A percentile compares a stretch with the other conserved stretches of the same genome.
Conservation (phyloP, 2,888 invertebrate species). For the Exephanes ischioxanthus region DNA sequence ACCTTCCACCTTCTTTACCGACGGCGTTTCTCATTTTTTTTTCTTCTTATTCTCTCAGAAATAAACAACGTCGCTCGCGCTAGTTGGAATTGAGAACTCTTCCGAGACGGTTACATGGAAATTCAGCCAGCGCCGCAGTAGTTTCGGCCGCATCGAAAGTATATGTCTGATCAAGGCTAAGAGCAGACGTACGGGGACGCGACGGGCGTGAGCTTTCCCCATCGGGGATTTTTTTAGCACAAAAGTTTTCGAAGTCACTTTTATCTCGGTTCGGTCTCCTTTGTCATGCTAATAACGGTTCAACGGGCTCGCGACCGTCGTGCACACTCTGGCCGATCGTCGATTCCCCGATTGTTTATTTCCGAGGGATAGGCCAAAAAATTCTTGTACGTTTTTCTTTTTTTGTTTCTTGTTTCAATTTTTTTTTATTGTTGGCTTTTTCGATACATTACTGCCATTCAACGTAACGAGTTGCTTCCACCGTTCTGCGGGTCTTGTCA, state of each 20-base stretch:
- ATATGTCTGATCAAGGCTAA: conserved; percentile 24
- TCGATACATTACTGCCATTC: conserved; percentile 36
- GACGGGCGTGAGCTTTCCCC: conserved; percentile 64
- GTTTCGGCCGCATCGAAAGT: conserved; percentile 18
- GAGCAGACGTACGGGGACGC: conserved; percentile 41
- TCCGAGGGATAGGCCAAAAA: conserved; percentile 14
- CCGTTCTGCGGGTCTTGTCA: conserved; percentile 27
- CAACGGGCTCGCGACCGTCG: conserved; percentile 45
- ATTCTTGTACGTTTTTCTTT: conserved; percentile 6
- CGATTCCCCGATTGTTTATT: conserved; percentile 5
- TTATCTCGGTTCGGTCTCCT: conserved; percentile 12
- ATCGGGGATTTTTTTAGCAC: conserved; percentile 27
- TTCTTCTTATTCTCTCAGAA: not conserved
- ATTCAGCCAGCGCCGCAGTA: not conserved
- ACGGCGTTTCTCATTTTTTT: not conserved
- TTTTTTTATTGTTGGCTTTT: conserved; percentile 2
- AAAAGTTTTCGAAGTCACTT: conserved; percentile 5
- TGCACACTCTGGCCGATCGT: conserved; percentile 21
- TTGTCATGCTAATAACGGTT: conserved; percentile 44
- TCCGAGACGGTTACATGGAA: conserved; percentile 16
- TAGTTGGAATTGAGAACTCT: conserved; percentile 21
- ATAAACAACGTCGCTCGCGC: conserved; percentile 20
- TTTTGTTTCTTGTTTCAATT: not conserved
- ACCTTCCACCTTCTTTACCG: not conserved
- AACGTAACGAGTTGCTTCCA: conserved; percentile 37